Percentiles rank a stretch among this genome's conserved stretches.
phyloP scores from a whole-genome alignment of 2,797 vertebrate species.

The Eutrigla gurnardus region DNA sequence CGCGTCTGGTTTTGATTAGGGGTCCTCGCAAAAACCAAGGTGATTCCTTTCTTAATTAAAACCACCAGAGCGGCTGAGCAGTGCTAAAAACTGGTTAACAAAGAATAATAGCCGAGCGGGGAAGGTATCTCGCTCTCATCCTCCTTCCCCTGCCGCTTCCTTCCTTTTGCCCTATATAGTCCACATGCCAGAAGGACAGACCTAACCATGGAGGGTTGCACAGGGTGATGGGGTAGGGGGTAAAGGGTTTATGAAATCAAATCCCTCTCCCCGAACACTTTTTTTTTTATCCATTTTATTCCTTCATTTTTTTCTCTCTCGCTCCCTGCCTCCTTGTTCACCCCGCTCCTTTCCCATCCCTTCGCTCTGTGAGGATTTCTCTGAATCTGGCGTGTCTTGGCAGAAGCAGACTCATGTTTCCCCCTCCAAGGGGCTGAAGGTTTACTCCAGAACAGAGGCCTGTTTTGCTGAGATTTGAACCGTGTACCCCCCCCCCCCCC shows the following conservation, averaged over 20 bases:
- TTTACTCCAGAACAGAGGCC: conserved; percentile 51
- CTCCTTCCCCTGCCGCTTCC: conserved; percentile 73
- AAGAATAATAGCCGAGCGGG: conserved; percentile 83
- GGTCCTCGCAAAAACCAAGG: conserved; percentile 86
- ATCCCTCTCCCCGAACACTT: conserved; percentile 59
- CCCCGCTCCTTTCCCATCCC: conserved; percentile 36
- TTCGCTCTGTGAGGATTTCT: conserved; percentile 56
- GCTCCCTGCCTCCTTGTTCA: conserved; percentile 51
- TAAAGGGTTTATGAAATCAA: conserved; percentile 71
- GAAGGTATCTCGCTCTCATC: conserved; percentile 81
- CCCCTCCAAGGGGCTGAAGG: conserved; percentile 33
- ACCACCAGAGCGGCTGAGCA: conserved; percentile 84
- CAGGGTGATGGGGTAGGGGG: conserved; percentile 67
- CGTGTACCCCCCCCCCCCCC: conserved; percentile 56
- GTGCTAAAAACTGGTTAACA: conserved; percentile 86
- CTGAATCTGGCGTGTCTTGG: conserved; percentile 56
- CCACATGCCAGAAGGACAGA: conserved; percentile 73
- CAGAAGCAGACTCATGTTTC: conserved; percentile 62
- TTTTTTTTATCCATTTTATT: conserved; percentile 58
- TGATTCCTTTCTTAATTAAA: conserved; percentile 90
- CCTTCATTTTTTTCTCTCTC: conserved; percentile 34
- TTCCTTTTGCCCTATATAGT: conserved; percentile 79
- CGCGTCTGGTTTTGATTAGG: conserved; percentile 86
- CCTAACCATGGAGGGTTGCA: conserved; percentile 67
- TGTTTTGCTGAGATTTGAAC: conserved; percentile 67